Evolutionary conservation across 2,113 vertebrate species (phyloP).

Genomic region (Suricata suricatta): DNA sequence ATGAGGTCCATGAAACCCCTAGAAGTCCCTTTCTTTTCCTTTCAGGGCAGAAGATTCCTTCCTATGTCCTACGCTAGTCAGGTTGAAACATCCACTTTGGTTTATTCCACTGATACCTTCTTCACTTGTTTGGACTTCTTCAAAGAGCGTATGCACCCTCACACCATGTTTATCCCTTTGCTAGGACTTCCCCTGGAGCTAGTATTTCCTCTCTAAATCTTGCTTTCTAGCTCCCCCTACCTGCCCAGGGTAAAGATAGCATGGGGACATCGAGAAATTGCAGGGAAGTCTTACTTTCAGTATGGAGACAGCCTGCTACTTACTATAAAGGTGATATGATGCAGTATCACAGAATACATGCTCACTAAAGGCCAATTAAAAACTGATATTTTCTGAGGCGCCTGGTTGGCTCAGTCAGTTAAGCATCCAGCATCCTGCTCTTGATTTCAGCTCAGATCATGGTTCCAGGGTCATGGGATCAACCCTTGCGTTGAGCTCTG

Average conservation of each 20-base stretch:
- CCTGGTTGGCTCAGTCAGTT: too few species aligned
- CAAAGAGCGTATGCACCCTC: background rate
- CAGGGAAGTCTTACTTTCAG: background rate
- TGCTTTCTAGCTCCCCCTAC: background rate
- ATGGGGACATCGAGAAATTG: background rate
- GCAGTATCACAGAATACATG: background rate
- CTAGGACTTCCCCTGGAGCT: background rate
- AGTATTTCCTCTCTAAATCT: background rate
- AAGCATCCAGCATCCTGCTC: too few species aligned
- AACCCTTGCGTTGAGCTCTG: too few species aligned
- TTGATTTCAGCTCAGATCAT: too few species aligned
- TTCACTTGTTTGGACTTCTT: background rate
- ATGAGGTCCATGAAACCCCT: background rate
- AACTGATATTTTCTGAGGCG: background rate
- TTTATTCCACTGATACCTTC: background rate
- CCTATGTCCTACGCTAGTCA: background rate
- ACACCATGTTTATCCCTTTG: background rate
- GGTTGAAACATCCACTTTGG: background rate
- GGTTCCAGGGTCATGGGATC: too few species aligned
- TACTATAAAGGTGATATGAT: background rate
- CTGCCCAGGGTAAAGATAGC: background rate
- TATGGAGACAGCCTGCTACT: background rate
- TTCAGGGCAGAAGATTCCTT: background rate
- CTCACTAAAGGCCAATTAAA: background rate
- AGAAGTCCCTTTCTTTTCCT: background rate